Conservation (phyloP, 2,797 vertebrate species). For the Sphenopsis melanotis region DNA sequence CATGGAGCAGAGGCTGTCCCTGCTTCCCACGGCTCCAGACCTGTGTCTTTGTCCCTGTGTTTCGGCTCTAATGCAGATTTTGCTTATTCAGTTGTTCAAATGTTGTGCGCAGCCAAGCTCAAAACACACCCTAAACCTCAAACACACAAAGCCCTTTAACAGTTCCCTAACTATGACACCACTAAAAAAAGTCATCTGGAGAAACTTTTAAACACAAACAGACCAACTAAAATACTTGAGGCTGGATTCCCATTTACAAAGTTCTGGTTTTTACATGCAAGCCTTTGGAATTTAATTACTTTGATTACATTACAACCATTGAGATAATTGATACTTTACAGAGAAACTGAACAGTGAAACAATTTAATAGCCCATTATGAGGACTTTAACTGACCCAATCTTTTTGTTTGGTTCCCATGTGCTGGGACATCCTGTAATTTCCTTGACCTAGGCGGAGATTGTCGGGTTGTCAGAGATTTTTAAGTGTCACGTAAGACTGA, state of each 20-base stretch:
- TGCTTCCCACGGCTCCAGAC: background rate
- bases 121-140: slow-evolving; percentile 42
- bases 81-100: background rate
- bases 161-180: background rate
- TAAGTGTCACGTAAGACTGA: background rate
- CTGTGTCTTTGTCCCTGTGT: rapidly evolving
- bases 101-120: background rate
- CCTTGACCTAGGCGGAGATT: background rate
- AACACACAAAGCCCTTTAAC: background rate
- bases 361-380: slow-evolving; percentile 51
- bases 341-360: slow-evolving; percentile 47
- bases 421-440: background rate
- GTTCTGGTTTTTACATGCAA: slow-evolving; percentile 30
- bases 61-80: rapidly evolving
- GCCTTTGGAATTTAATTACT: slow-evolving; percentile 54
- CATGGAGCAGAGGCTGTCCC: background rate
- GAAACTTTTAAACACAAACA: slow-evolving; percentile 31
- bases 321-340: slow-evolving; percentile 65
- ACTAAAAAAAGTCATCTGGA: slow-evolving; percentile 2
- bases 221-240: background rate
- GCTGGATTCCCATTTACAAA: slow-evolving; percentile 1
- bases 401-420: background rate
- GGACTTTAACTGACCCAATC: background rate
- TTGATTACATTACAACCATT: slow-evolving; percentile 42
- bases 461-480: background rate